Evolutionary conservation across 2,113 vertebrate genomes (phyloP), one percentile per base, ranked within the genome.

Genomic region (Hippolais icterina): DNA sequence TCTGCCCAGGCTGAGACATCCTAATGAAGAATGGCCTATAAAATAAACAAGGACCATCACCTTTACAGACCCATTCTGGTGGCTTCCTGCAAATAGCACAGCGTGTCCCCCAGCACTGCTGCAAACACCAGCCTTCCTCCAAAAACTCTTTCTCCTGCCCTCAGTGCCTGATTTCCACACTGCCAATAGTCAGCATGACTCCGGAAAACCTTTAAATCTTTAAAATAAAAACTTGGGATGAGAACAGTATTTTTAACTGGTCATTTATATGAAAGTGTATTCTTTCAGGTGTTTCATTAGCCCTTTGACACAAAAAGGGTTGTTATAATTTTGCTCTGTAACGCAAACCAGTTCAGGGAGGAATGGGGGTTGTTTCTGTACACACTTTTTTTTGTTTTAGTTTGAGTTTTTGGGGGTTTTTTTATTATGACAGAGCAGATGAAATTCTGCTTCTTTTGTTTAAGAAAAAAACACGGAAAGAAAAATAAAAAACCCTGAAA

Each of bases 81-180:
- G 31, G 42, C n/a, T 60, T 64, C 61, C 84, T 70, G 64, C 64
- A 37, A 60, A 56, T 15, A 39, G 35, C 22, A 23, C 27, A 1
- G 24, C 4, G 6, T 24, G 69, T 29, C 4, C 35, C 31, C 41
- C 37, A 56, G n/a, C 35, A 21, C 15, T 9, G 16, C 56, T 56
- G 57, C 18, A 10, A 94, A 28, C 35, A 33, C 1, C 74, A 42
- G 8, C 27, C 39, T 75, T 60, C 18, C 52, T 17, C 52, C 37
- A 50, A 44, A 76, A 68, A 2, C n/a, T 12, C 3, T 6, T 74
- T 42, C 35, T 47, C 60, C 41, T 61, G 27, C 25, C 35, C 39
- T 50, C 0, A 0, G 7, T 3, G 22, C 31, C 44, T 1, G 0
- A 33, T 28, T 60, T 64, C 71, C 64, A 39, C 15, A 16, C 25